phyloP scores from a whole-genome alignment of 1,140 invertebrate genomes.

The Cydia splendana region DNA sequence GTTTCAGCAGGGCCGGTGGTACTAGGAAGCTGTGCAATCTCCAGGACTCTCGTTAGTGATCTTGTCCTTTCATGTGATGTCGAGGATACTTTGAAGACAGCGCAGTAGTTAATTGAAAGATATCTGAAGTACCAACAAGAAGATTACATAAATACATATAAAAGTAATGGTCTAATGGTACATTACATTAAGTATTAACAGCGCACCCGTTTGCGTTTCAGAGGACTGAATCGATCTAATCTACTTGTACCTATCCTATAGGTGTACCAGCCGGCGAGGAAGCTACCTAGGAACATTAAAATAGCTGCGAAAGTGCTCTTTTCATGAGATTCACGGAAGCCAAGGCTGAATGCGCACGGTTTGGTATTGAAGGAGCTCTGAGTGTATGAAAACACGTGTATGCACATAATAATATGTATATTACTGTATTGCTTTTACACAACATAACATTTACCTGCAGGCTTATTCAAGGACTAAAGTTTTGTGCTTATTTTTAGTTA shows the following conservation, averaged over 20 bases:
- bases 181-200: neutral
- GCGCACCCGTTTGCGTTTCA: neutral
- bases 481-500: neutral
- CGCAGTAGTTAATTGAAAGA: too few species aligned
- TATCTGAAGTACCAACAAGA: too few species aligned
- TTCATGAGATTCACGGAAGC: conserved; percentile 48
- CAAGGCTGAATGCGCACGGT: conserved; percentile 43
- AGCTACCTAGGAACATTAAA: conserved; percentile 52
- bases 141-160: conserved; percentile 35
- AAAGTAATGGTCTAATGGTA: too few species aligned
- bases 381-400: conserved; percentile 6
- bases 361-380: conserved; percentile 2
- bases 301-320: conserved; percentile 53
- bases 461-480: neutral
- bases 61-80: too few species aligned
- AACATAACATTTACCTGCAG: neutral
- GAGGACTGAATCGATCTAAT: conserved; percentile 46
- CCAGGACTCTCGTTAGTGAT: too few species aligned
- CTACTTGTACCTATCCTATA: conserved; percentile 39
- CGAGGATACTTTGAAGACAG: too few species aligned
- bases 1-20: too few species aligned
- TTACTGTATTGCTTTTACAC: neutral
- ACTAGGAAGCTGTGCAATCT: too few species aligned
- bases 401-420: neutral
- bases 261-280: conserved; percentile 33